Conservation (phyloP, 2,113 vertebrate species). For the Notiomystis cincta region DNA sequence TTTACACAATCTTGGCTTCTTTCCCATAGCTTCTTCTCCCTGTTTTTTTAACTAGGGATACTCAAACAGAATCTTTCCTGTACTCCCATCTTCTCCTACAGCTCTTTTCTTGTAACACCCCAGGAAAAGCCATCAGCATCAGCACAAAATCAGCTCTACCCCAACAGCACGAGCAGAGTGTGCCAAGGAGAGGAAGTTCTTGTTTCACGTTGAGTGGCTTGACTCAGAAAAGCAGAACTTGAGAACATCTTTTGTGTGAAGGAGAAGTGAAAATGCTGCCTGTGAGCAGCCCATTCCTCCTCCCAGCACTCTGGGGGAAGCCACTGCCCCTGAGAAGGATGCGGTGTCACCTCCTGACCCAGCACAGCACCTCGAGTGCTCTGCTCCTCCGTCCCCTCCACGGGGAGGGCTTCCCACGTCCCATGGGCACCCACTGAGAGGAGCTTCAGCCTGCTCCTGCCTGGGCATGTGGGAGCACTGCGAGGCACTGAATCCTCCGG, state of each 20-base stretch:
- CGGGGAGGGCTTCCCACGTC: neutral
- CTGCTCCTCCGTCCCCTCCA: neutral
- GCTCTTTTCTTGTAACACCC: neutral
- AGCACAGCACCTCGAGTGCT: neutral
- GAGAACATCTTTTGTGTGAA: neutral
- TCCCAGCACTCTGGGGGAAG: neutral
- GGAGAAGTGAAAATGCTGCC: constrained; percentile 10
- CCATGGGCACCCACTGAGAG: neutral
- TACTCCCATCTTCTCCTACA: neutral
- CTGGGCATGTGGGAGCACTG: rapidly evolving
- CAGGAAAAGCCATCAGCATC: neutral
- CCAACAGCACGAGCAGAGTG: neutral
- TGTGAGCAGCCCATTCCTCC: neutral
- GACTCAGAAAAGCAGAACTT: neutral
- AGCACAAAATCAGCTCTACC: neutral
- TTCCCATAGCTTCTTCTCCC: neutral
- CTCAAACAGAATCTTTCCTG: neutral
- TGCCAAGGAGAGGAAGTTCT: neutral
- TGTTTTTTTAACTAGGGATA: neutral
- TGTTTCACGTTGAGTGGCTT: neutral
- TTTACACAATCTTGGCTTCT: neutral
- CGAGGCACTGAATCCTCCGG: neutral
- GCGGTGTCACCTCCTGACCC: neutral
- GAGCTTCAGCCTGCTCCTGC: neutral
- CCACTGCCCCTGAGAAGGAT: neutral